Base-by-base conservation (phyloP, 2,113 vertebrate genomes). In the Oryzias javanicus region DNA sequence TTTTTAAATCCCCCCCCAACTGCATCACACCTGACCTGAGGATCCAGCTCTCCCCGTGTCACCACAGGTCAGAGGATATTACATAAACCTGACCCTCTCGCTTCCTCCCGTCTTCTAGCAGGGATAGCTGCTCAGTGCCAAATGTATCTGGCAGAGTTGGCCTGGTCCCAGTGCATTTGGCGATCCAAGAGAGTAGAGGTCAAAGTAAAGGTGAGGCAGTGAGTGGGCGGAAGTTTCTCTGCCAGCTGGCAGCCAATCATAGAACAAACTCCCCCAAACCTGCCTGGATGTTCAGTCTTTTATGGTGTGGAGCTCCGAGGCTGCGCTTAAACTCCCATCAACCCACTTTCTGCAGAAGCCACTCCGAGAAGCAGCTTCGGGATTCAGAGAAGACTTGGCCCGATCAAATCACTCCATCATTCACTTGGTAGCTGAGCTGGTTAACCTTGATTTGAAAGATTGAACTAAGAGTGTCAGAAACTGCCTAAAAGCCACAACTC, bases 161-260 rank as follows among this genome's bases (percentile, higher is more conserved):
- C 89, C 74, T 70, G 29, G 57, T 45, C 84, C 84, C 88, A 88
- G 79, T 35, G 71, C 64, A 64, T 64, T 63, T 60, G 65, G 52
- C 55, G 42, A 76, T 62, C 71, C 27, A 66, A 67, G 65, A 73
- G 60, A 71, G 74, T 74, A 72, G 82, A 80, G 74, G 73, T 78
- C 78, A 76, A 60, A 72, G 68, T 66, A 49, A 78, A 79, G 76
- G 74, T 73, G 62, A 64, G 57, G 72, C 55, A 71, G 72, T 16
- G 73, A 72, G 60, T 81, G 85, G 77, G 79, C 47, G 80, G 83
- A 62, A 60, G 68, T 56, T 15, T 49, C 1, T 4, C 40, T 76
- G 88, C 88, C 91, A 92, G 84, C 84, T 92, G 91, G 91, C 90
- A 61, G 40, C 24, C 0, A 69, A 88, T 89, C 90, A 84, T 14